Conservation (phyloP, 2,113 vertebrate genomes). For the Leucoraja erinaceus region DNA sequence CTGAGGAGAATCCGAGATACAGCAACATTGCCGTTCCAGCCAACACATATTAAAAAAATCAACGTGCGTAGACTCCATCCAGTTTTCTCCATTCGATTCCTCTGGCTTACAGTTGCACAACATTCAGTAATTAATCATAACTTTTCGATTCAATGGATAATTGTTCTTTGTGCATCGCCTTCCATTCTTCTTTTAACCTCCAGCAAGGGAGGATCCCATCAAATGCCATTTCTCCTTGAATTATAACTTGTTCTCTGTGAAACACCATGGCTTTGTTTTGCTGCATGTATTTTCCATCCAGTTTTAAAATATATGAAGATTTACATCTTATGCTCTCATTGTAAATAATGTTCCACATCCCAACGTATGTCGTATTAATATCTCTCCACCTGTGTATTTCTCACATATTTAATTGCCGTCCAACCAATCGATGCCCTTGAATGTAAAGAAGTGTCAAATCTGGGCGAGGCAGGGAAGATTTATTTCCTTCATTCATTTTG, state of each 20-base stretch:
- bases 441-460: background rate
- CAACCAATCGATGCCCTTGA: background rate
- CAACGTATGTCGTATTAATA: too few relatives aligned
- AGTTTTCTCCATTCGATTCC: background rate
- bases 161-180: too few relatives aligned
- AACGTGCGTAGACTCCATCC: too few relatives aligned
- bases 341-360: background rate
- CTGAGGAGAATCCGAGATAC: background rate
- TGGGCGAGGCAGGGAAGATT: background rate
- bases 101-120: background rate
- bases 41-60: too few relatives aligned
- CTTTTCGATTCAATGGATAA: background rate
- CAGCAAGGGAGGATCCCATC: background rate
- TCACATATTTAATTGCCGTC: background rate
- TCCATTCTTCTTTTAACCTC: background rate
- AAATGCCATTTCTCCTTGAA: background rate
- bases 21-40: background rate
- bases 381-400: background rate
- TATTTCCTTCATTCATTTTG: background rate
- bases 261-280: background rate
- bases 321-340: background rate
- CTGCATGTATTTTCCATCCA: background rate
- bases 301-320: background rate
- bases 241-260: background rate
- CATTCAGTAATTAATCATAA: background rate